Evolutionary conservation across 2,113 vertebrate species (phyloP), one percentile per base, ranked within the genome.

Genomic region (Odocoileus virginianus): DNA sequence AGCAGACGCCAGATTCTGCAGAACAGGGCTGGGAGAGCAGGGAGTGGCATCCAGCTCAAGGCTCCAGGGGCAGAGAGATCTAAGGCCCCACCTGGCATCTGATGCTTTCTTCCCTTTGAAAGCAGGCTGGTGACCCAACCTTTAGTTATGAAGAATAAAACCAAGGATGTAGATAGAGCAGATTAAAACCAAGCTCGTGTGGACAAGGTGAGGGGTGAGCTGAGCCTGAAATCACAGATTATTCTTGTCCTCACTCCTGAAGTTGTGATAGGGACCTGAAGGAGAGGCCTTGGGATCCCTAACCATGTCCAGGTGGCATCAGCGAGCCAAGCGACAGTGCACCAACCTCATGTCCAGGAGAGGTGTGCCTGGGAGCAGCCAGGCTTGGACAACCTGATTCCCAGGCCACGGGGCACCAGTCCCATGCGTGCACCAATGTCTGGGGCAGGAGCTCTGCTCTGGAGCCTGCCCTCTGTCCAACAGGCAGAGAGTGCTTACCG

Each of bases 271-370:
- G 16, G 57, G 3, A 23, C 36, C 14, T 15, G 55, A 45, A 78
- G 30, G 19, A 45, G 40, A 64, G 85, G 28, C 27, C 27, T 17
- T 36, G 19, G 27, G 45, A 19, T 13, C 54, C 54, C 57, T 52
- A 23, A 43, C 47, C n/a, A 2, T 0, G 1, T 54, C 27, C n/a
- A 45, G 3, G 6, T 7, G 30, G 33, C 86, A 50, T 9, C 58
- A 50, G 85, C 47, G 33, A 82, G 50, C 43, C 13, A 0, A 36
- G 33, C 4, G 13, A 36, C 2, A 40, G 52, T 0, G 2, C 1
- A 13, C 47, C 78, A 90, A 23, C 58, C 78, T 76, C 27, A 16
- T 3, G 11, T 15, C 50, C 36, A 55, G 52, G 27, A 54, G 27
- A 89, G 23, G 25, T 52, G 28, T 2, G 16, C 15, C 6, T 17